Conservation (phyloP, 2,113 vertebrate species). For the Polyodon spathula region DNA sequence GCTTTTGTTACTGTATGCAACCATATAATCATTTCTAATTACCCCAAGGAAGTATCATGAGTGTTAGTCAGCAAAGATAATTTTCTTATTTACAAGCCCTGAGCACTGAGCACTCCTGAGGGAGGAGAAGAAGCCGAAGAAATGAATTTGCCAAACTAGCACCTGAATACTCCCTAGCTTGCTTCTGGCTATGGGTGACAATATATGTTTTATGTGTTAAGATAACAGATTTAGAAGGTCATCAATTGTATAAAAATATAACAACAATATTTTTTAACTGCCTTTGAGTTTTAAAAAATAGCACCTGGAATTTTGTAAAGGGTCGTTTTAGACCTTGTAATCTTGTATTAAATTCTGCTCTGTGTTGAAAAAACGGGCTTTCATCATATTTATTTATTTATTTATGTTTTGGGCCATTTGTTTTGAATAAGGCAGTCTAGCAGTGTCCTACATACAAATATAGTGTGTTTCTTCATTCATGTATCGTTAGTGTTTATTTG, state of each 20-base stretch:
- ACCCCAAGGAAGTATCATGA: conserved; percentile 67
- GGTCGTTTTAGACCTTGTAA: too few species aligned
- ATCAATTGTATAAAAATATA: conserved; percentile 69
- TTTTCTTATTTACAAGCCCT: conserved; percentile 70
- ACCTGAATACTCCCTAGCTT: conserved; percentile 45
- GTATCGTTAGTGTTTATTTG: conserved; percentile 30
- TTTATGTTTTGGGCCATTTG: conserved; percentile 27
- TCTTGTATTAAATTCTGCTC: too few species aligned
- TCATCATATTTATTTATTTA: too few species aligned
- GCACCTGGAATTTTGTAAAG: too few species aligned
- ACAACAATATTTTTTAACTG: too few species aligned
- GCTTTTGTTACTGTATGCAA: conserved; percentile 59
- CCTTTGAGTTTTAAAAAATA: too few species aligned
- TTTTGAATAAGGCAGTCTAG: conserved; percentile 27
- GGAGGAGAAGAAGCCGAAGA: too few species aligned
- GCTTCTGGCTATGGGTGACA: conserved; percentile 52
- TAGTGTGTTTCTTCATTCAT: conserved; percentile 32
- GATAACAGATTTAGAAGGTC: conserved; percentile 68
- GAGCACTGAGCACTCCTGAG: conserved; percentile 57
- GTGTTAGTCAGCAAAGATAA: conserved; percentile 72
- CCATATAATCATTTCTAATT: conserved; percentile 66
- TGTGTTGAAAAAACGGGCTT: too few species aligned
- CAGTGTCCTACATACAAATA: conserved; percentile 39
- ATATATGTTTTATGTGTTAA: conserved; percentile 65
- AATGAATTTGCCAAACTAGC: conserved; percentile 61